Evolutionary conservation across 2,888 invertebrate species (phyloP), one percentile per base, ranked within the genome.

Genomic region (Lasioglossum leucozonium): DNA sequence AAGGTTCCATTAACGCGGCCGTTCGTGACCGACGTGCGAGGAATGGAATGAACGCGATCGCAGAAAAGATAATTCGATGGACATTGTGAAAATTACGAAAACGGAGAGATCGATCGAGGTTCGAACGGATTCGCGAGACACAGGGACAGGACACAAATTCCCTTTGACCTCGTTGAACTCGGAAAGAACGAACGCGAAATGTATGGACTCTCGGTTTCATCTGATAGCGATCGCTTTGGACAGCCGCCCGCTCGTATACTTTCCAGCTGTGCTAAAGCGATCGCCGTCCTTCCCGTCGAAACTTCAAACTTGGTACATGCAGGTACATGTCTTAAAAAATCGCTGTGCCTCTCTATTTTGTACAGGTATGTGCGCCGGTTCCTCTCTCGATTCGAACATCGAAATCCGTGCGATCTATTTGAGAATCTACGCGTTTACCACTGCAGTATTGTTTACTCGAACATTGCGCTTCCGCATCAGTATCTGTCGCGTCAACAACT

Each of bases 1-100:
- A 40, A 44, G 37, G 69, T 85, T 80, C 78, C 76, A 79, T 81
- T 72, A 82, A 72, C 55, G 73, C 47, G 78, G 75, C 34, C 34
- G 51, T 22, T 72, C 30, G 55, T 40, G 26, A 82, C 71, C 51
- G 79, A 73, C 40, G 71, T 16, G 26, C 42, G 40, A 8, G 44
- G 42, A 34, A 30, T 72, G 42, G n/a, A 76, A 76, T 83, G 47
- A 69, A 40, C 40, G 34, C 0, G 26, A 62, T 62, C 6, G 16
- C 16, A 13, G 30, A 2, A 30, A 13, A 40, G 69, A 18, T 55
- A 76, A 79, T 58, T 26, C 30, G 26, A 2, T 34, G 26, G 26
- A 16, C 40, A 65, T 78, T 71, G 55, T 18, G 30, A 26, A 58
- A 78, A 74, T 72, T 5, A 26, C 30, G 30, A 5, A 26, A 62